Evolutionary conservation across 2,888 invertebrate genomes (phyloP).

Genomic region (Brachynemurus nebulosus): DNA sequence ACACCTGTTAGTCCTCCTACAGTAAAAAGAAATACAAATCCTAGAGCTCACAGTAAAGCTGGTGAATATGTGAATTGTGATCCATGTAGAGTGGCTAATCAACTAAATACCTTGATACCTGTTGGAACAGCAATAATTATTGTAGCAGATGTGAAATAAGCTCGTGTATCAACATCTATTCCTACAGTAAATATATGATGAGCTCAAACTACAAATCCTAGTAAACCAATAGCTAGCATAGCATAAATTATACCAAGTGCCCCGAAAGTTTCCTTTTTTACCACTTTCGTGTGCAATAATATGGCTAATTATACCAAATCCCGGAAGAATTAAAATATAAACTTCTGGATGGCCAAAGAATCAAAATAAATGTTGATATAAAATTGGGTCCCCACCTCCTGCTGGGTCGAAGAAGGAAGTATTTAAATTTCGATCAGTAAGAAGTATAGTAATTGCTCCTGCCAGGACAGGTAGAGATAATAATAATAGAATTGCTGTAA

Average conservation of each 20-base stretch:
- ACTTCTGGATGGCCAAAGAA: constrained; percentile 82
- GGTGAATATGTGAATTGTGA: constrained; percentile 41
- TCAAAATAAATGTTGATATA: constrained; percentile 77
- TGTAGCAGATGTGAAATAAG: constrained; percentile 71
- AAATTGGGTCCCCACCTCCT: constrained; percentile 66
- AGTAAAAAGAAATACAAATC: constrained; percentile 67
- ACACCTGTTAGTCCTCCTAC: constrained; percentile 57
- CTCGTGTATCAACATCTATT: constrained; percentile 70
- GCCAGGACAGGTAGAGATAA: constrained; percentile 62
- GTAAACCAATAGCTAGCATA: constrained; percentile 65
- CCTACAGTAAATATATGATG: constrained; percentile 79
- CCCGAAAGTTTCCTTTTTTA: constrained; percentile 64
- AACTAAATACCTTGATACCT: constrained; percentile 72
- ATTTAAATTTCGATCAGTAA: constrained; percentile 69
- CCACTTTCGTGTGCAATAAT: constrained; percentile 60
- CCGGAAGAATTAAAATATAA: constrained; percentile 73
- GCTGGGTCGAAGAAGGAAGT: constrained; percentile 69
- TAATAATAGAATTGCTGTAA: constrained; percentile 49
- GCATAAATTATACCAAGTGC: constrained; percentile 67
- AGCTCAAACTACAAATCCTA: constrained; percentile 75
- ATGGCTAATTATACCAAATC: constrained; percentile 70
- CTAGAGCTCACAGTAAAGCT: constrained; percentile 49
- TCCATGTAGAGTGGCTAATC: constrained; percentile 56
- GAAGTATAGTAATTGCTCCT: constrained; percentile 64
- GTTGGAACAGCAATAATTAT: constrained; percentile 80